phyloP scores from a whole-genome alignment of 2,113 vertebrate genomes.

The Takifugu bimaculatus region DNA sequence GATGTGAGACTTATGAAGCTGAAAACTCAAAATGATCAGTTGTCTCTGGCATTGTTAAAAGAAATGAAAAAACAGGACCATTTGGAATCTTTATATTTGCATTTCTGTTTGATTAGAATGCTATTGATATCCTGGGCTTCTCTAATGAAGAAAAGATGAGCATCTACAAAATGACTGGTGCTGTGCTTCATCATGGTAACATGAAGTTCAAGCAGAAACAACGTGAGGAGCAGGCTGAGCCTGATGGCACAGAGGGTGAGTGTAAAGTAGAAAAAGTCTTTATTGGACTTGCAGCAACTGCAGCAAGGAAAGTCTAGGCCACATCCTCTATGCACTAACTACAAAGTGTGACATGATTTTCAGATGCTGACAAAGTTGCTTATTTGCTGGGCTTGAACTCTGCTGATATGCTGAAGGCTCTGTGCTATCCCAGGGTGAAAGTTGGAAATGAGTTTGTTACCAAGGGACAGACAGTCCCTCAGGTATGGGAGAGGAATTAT shows the following conservation, averaged over 20 bases:
- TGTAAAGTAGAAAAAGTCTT: background rate
- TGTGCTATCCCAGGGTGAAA: constrained; percentile 64
- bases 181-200: constrained; percentile 52
- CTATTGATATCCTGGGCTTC: constrained; percentile 72
- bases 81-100: background rate
- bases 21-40: background rate
- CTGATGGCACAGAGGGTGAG: constrained; percentile 72
- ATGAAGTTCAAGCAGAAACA: constrained; percentile 70
- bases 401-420: constrained; percentile 65
- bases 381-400: constrained; percentile 66
- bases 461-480: constrained; percentile 62
- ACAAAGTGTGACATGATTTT: constrained; percentile 1
- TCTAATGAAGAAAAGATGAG: constrained; percentile 58
- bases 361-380: constrained; percentile 62
- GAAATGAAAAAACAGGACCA: too few relatives aligned
- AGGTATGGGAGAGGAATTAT: constrained; percentile 20
- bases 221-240: constrained; percentile 69
- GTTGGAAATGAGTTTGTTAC: constrained; percentile 64
- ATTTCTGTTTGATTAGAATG: constrained; percentile 42
- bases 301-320: too few relatives aligned
- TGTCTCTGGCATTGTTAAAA: background rate
- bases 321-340: too few relatives aligned
- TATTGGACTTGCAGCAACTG: too few relatives aligned
- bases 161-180: constrained; percentile 72
- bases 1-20: constrained; percentile 39